These are phyloP conservation scores for Brenthis daphne DNA, from an alignment of 2,888 invertebrate species.

Conservation along the genomic window DNA sequence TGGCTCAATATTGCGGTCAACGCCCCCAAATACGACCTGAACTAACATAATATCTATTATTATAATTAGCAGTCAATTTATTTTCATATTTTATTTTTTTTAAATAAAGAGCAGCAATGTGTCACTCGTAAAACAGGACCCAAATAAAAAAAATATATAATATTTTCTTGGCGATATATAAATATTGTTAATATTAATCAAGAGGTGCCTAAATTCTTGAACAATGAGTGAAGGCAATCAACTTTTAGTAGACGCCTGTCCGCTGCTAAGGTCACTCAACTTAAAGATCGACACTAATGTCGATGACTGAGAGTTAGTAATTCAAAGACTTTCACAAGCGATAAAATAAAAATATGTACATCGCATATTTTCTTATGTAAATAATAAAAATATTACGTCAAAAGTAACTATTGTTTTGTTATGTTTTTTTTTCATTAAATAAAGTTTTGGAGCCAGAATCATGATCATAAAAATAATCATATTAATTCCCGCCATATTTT, in stretches of 20 bases:
- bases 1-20: constrained; percentile 79
- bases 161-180: neutral
- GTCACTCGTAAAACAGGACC: too few species aligned
- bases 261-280: constrained; percentile 54
- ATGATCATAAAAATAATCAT: too few species aligned
- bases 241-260: constrained; percentile 49
- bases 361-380: constrained; percentile 32
- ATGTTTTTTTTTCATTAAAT: too few species aligned
- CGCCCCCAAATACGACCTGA: constrained; percentile 69
- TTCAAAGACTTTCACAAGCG: constrained; percentile 49
- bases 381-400: constrained; percentile 8
- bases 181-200: constrained; percentile 13
- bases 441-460: too few species aligned
- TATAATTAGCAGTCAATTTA: constrained; percentile 35
- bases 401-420: too few species aligned
- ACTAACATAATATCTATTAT: constrained; percentile 42
- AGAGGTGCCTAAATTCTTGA: constrained; percentile 39
- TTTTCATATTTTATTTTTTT: constrained; percentile 23
- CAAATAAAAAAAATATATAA: neutral
- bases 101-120: neutral
- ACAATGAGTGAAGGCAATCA: constrained; percentile 49
- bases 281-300: constrained; percentile 51
- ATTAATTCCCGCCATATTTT: too few species aligned
- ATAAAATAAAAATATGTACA: constrained; percentile 34
- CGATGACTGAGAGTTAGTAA: constrained; percentile 49